These are phyloP conservation scores for Salarias fasciatus DNA, from an alignment of 2,797 vertebrate species.

Conservation along the genomic window DNA sequence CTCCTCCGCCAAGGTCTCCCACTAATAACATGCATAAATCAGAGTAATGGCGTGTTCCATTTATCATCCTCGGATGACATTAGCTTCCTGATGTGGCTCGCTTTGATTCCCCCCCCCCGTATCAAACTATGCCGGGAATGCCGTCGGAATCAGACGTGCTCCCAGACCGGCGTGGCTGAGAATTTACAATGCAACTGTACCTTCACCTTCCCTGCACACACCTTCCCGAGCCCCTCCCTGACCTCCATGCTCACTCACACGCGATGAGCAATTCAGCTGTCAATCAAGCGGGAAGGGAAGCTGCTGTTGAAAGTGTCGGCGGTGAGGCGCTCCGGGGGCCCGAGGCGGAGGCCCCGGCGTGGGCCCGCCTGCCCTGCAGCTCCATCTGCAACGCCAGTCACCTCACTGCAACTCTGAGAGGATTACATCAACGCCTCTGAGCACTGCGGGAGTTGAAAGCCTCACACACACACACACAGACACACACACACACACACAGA, in stretches of 20 bases:
- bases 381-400: conserved; percentile 26
- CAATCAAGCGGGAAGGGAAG: conserved; percentile 57
- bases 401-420: conserved; percentile 22
- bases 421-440: conserved; percentile 11
- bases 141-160: conserved; percentile 22
- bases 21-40: conserved; percentile 64
- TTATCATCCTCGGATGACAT: conserved; percentile 29
- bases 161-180: conserved; percentile 1
- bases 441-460: conserved; percentile 13
- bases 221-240: conserved; percentile 58
- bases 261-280: conserved; percentile 70
- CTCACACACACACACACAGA: not conserved
- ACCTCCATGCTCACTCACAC: conserved; percentile 69
- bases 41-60: conserved; percentile 40
- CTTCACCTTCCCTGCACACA: conserved; percentile 56
- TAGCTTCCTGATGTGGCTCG: conserved; percentile 33
- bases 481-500: no score
- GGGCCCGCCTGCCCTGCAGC: conserved; percentile 15
- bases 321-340: conserved; percentile 11
- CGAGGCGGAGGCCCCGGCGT: conserved; percentile 21
- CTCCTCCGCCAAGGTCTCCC: conserved; percentile 30
- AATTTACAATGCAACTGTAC: conserved; percentile 28
- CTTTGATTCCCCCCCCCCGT: conserved; percentile 12
- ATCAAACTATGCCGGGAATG: conserved; percentile 42
- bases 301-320: conserved; percentile 16